Base-by-base conservation (phyloP, 2,888 invertebrate genomes). In the Cantharis lateralis region DNA sequence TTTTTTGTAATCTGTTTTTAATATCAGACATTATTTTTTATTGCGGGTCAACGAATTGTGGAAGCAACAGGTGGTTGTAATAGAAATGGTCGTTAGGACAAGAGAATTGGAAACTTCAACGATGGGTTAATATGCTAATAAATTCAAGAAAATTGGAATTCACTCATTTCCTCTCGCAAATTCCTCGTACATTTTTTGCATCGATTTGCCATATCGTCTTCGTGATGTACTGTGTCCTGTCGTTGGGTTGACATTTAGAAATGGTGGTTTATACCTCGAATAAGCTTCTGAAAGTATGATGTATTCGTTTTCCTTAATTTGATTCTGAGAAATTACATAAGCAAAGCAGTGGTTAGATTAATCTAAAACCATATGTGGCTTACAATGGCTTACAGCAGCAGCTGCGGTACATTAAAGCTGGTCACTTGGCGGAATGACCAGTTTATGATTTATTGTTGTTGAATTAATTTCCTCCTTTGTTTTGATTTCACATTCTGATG, bases 331-430 rank as follows among this genome's bases (percentile, higher is more conserved):
- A 80, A 74, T 75, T 68, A 75, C 64, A 70, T 73, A 64, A 24
- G 75, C 75, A 80, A 80, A 80, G 78, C 72, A 68, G 70, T 78
- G 69, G 80, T 77, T 80, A 80, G 75, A 79, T 80, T 79, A 78
- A 77, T 78, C 71, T 77, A 69, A 66, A 66, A 48, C 80, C 80
- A 80, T 80, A 80, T 80, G 79, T 78, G 79, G 80, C 71, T 69
- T 62, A 75, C 68, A 69, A 75, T 72, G 69, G 66, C 70, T 63
- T 62, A 68, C 71, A 72, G 72, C 70, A 68, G 32, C 69, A 64
- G 71, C 78, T 76, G 76, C 78, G 74, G 71, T 68, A 71, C 69
- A 71, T 71, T 73, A 48, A 68, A 78, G 72, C 76, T 75, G 78
- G 72, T 70, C 75, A 75, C 71, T 78, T 76, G 76, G 71, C 62